These are phyloP conservation scores for Phaethon lepturus DNA, from an alignment of 2,113 vertebrate genomes.

Conservation along the genomic window DNA sequence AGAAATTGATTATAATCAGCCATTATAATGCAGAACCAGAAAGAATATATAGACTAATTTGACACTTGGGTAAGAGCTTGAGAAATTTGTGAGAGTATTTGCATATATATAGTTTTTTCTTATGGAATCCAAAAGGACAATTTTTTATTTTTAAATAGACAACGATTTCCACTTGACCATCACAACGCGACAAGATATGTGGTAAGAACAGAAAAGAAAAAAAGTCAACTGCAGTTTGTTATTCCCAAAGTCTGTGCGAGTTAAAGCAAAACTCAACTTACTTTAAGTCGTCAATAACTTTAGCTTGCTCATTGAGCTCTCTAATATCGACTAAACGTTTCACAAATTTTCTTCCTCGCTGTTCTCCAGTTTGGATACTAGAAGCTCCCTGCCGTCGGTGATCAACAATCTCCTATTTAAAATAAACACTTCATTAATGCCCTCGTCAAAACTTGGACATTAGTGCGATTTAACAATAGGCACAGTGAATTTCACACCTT, in stretches of 20 bases:
- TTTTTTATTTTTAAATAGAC: background rate
- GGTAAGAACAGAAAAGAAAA: background rate
- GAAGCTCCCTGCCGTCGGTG: slow-evolving; percentile 82
- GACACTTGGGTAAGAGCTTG: background rate
- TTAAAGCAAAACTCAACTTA: slow-evolving; percentile 69
- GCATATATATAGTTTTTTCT: background rate
- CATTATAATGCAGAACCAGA: background rate
- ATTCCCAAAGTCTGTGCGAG: background rate
- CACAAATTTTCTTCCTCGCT: slow-evolving; percentile 88
- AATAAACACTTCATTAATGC: background rate
- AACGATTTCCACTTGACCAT: background rate
- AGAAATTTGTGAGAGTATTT: background rate
- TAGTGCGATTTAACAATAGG: background rate
- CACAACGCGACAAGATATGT: background rate
- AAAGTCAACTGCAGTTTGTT: background rate
- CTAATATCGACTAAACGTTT: slow-evolving; percentile 96
- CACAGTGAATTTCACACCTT: slow-evolving; percentile 52
- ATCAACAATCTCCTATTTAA: slow-evolving; percentile 87
- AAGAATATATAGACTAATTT: background rate
- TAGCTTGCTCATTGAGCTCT: slow-evolving; percentile 97
- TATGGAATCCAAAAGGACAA: background rate
- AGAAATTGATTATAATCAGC: background rate
- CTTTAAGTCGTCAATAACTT: slow-evolving; percentile 99
- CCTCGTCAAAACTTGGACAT: background rate
- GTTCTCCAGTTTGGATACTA: slow-evolving; percentile 83